Base-by-base conservation (phyloP, 2,797 vertebrate genomes). In the Psittacula echo region DNA sequence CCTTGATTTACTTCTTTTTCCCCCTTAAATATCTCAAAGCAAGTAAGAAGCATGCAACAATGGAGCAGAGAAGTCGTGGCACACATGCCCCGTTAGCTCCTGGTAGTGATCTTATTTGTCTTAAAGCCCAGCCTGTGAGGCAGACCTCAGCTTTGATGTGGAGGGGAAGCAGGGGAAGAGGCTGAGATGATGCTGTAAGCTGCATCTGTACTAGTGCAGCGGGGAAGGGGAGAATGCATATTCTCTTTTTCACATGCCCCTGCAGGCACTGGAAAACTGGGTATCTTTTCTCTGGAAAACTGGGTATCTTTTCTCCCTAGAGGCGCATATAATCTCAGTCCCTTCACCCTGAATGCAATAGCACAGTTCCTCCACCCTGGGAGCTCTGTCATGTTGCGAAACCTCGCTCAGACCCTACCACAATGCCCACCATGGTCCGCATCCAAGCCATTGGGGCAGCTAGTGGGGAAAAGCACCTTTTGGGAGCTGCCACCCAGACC, bases 361-460 rank as follows among this genome's bases (percentile, higher is more conserved):
- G n/a, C 2, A 0, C 17, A 30, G 60, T 81, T 67, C 47, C 42
- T 29, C 22, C n/a, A n/a, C 26, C 26, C 61, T 17, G 12, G 48
- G 24, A 76, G 80, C 58, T 76, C 47, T 7, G 37, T 4, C 37
- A 5, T 0, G 2, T 29, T 16, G 13, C 15, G 15, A 58, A 90
- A 37, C 34, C 41, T 12, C 39, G 2, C 47, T 48, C 5, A 2
- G 58, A 50, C 37, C 45, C 5, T 0, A 17, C 50, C 20, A 20
- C 0, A 32, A 41, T 5, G 9, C 45, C 62, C 45, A 7, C 32
- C 2, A 3, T 0, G 14, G 24, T 61, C 45, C 42, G 11, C 54
- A 51, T 37, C n/a, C 0, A 4, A 68, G 32, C 45, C 11, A 3
- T 53, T 2, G 3, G 58, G 47, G 30, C 1, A 8, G 27, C 30